Conservation (phyloP, 2,888 invertebrate species). For the Philereme transversata region DNA sequence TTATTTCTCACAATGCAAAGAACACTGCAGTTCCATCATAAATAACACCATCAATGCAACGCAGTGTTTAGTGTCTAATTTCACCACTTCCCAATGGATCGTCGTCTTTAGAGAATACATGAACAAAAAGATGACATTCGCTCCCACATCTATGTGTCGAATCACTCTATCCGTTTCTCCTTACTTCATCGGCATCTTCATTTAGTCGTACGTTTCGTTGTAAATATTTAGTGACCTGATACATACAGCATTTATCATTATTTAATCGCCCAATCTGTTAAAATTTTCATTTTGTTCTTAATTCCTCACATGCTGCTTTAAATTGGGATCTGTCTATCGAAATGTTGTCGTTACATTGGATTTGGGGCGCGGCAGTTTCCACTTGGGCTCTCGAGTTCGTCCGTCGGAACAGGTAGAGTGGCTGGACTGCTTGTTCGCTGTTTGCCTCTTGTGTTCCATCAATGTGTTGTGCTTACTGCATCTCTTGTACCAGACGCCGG, state of each 20-base stretch:
- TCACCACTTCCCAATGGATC: slow-evolving; percentile 66
- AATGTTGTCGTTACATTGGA: slow-evolving; percentile 56
- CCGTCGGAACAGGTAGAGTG: slow-evolving; percentile 92
- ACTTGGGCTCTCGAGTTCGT: slow-evolving; percentile 83
- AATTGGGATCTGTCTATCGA: slow-evolving; percentile 60
- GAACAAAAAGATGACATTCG: slow-evolving; percentile 75
- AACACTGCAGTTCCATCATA: slow-evolving; percentile 51
- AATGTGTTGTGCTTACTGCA: slow-evolving; percentile 87
- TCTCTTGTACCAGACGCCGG: slow-evolving; percentile 77
- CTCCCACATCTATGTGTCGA: slow-evolving; percentile 75
- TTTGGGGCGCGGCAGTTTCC: slow-evolving; percentile 75
- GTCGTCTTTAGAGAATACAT: slow-evolving; percentile 71
- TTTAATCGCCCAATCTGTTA: slow-evolving; percentile 28
- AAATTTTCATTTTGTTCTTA: slow-evolving; percentile 67
- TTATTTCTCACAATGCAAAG: slow-evolving; percentile 59
- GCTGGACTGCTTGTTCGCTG: slow-evolving; percentile 88
- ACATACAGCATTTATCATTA: slow-evolving; percentile 44
- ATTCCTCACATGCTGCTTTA: slow-evolving; percentile 81
- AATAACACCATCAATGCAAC: slow-evolving; percentile 53
- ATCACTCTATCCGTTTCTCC: slow-evolving; percentile 70
- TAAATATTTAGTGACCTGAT: slow-evolving; percentile 30
- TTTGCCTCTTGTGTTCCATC: slow-evolving; percentile 86
- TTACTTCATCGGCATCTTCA: slow-evolving; percentile 73
- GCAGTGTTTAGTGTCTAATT: slow-evolving; percentile 49
- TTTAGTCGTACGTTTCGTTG: slow-evolving; percentile 46